These are phyloP conservation scores for Argynnis bischoffii DNA, from an alignment of 2,888 invertebrate species.

Conservation along the genomic window DNA sequence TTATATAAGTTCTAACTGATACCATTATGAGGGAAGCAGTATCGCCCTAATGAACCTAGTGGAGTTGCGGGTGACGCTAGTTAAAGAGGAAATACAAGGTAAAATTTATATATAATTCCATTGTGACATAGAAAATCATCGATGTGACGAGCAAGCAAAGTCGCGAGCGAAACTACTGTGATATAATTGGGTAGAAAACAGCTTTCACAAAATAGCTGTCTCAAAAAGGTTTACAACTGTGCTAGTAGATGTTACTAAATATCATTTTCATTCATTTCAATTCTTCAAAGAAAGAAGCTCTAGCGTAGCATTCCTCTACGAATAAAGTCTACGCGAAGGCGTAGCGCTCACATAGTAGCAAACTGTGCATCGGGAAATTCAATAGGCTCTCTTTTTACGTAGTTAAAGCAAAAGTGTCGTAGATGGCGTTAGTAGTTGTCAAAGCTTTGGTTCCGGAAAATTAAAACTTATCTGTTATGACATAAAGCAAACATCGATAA, in stretches of 20 bases:
- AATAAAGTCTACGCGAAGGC: background rate
- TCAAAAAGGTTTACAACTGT: constrained; percentile 3
- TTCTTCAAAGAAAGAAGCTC: constrained; percentile 1
- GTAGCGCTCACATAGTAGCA: constrained; percentile 8
- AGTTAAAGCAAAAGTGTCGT: background rate
- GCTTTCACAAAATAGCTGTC: background rate
- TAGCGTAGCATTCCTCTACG: constrained; percentile 9
- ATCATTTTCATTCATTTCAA: constrained; percentile 4
- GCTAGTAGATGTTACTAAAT: background rate
- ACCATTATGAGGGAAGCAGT: too few relatives aligned
- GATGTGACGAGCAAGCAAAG: too few relatives aligned
- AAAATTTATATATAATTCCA: too few relatives aligned
- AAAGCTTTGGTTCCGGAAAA: background rate
- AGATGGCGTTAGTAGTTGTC: constrained; percentile 22
- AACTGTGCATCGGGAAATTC: constrained; percentile 3
- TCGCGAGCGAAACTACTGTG: too few relatives aligned
- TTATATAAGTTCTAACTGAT: too few relatives aligned
- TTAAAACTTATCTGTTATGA: background rate
- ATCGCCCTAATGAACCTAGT: too few relatives aligned
- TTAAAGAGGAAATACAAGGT: too few relatives aligned
- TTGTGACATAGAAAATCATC: too few relatives aligned
- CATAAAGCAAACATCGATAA: too few relatives aligned
- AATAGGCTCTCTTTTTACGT: constrained; percentile 3
- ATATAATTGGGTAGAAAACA: background rate
- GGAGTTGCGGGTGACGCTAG: too few relatives aligned